Conservation (phyloP, 2,113 vertebrate species). For the Irena cyanogastra region DNA sequence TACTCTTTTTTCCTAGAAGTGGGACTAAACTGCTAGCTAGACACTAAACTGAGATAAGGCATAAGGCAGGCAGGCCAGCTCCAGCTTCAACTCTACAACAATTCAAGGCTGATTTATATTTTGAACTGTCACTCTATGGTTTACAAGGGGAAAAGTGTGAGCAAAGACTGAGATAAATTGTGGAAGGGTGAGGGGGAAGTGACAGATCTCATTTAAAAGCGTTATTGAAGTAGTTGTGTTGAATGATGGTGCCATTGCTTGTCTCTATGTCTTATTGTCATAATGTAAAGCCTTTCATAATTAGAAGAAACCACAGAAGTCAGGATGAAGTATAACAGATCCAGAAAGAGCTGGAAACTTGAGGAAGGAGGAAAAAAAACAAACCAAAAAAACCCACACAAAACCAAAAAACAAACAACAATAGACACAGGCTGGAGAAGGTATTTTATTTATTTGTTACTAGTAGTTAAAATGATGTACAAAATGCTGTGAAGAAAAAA, state of each 20-base stretch:
- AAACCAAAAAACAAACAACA: neutral
- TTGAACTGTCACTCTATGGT: conserved; percentile 9
- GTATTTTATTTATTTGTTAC: conserved; percentile 74
- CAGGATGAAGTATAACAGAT: conserved; percentile 37
- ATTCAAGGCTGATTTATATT: neutral
- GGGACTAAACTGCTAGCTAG: neutral
- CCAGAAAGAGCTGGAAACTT: conserved; percentile 53
- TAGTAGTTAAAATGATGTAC: conserved; percentile 71
- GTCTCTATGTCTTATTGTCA: conserved; percentile 19
- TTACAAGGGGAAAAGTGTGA: conserved; percentile 24
- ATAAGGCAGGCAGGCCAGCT: neutral
- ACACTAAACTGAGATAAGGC: neutral
- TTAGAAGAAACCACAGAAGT: conserved; percentile 45
- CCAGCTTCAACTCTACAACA: neutral
- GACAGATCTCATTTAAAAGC: conserved; percentile 43
- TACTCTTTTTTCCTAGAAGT: neutral
- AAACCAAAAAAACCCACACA: neutral
- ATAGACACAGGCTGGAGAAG: conserved; percentile 53
- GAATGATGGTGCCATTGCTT: conserved; percentile 48
- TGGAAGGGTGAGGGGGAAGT: conserved; percentile 32
- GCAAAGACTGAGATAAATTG: conserved; percentile 41
- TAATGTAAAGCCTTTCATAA: conserved; percentile 52
- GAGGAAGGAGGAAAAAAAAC: neutral
- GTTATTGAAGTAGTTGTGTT: conserved; percentile 28
- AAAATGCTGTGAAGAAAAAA: conserved; percentile 72